These are phyloP conservation scores for Hypothenemus hampei DNA, from an alignment of 1,140 invertebrate species.

Conservation along the genomic window DNA sequence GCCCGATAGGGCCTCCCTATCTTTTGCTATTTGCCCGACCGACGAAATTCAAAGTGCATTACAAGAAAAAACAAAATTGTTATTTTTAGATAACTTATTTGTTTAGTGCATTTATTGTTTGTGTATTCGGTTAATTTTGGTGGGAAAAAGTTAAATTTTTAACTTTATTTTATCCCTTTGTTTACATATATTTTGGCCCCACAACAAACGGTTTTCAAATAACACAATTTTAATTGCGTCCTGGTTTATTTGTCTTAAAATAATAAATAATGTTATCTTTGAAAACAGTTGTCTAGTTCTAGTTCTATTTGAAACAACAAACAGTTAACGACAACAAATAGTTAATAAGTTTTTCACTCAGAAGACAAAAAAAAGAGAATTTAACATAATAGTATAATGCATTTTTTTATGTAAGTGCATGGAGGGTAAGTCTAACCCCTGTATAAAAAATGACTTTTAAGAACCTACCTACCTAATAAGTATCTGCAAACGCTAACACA, in stretches of 20 bases:
- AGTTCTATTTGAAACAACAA: too few species aligned
- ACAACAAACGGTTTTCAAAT: slow-evolving; percentile 5
- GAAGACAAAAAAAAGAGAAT: too few species aligned
- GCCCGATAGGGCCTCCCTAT: slow-evolving; percentile 36
- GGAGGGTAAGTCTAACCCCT: too few species aligned
- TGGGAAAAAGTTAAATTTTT: slow-evolving; percentile 26
- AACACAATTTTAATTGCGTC: not conserved
- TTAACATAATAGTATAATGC: too few species aligned
- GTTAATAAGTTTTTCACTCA: too few species aligned
- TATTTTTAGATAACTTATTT: slow-evolving; percentile 43
- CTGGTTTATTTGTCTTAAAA: slow-evolving; percentile 4
- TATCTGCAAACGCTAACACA: too few species aligned
- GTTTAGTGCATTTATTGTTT: slow-evolving; percentile 38
- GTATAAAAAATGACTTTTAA: too few species aligned
- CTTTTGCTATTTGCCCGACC: slow-evolving; percentile 40
- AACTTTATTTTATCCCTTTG: slow-evolving; percentile 18
- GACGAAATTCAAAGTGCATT: slow-evolving; percentile 42
- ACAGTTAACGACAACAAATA: too few species aligned
- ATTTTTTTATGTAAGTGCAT: too few species aligned
- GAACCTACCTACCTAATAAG: too few species aligned
- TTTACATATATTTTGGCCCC: slow-evolving; percentile 11
- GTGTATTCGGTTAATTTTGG: slow-evolving; percentile 35
- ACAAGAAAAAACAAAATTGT: slow-evolving; percentile 41
- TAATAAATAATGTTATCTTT: not conserved
- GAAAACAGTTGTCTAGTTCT: slow-evolving; percentile 1